Base-by-base conservation (phyloP, 2,113 vertebrate genomes). In the Syngnathus scovelli region DNA sequence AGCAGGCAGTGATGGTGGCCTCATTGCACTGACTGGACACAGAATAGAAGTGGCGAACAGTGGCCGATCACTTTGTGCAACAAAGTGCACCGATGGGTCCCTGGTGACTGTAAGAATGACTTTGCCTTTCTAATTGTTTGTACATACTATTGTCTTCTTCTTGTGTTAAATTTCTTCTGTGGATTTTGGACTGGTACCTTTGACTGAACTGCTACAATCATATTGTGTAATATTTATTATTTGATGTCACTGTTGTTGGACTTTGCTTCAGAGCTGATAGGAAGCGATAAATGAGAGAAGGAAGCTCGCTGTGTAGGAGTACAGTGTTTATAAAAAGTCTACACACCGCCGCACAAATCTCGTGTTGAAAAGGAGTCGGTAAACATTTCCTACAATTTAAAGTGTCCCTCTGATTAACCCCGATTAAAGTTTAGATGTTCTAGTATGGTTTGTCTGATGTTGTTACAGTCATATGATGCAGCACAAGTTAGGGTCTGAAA, bases 41-140 rank as follows among this genome's bases (percentile, higher is more conserved):
- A 76, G 79, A 87, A 89, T 85, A 88, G 88, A 81, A 78, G 69
- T 71, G 69, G 74, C 77, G 69, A 78, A 76, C 69, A 85, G 68
- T 77, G 79, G 73, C 79, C 61, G 72, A 74, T 78, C 72, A 61
- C 80, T 80, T 69, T 83, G 83, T 75, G 62, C 69, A 78, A 86
- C 76, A 79, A 67, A 77, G 80, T 86, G 69, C 76, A 44, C 41
- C 0, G 44, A 74, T 70, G 69, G 71, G 77, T 71, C 77, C 61
- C 76, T 78, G 70, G 72, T 7, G n/a, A 48, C 67, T 6, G 6
- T 55, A 69, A 76, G 70, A 78, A 71, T 70, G 44, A 63, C 72
- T 75, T 43, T 69, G 66, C 69, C 64, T 72, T 62, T 67, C 64
- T 71, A 64, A 72, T 70, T 78, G 81, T 76, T 70, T 68, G 62